Percentiles rank a stretch among this genome's conserved stretches.
Evolutionary conservation across 2,113 vertebrate genomes (phyloP).

Genomic region (Marcusenius ussheri): DNA sequence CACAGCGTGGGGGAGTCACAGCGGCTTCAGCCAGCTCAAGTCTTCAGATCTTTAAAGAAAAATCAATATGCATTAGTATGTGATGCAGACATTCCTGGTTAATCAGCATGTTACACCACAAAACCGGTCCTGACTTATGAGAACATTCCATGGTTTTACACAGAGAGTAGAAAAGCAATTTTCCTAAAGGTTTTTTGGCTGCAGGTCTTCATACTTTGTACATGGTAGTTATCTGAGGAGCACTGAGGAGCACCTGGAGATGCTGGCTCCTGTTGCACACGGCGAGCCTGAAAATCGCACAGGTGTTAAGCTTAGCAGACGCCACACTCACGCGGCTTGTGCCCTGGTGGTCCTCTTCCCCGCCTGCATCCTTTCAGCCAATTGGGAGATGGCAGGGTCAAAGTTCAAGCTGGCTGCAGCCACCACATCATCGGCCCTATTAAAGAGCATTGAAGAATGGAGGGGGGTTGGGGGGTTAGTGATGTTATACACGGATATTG

Average conservation of each 20-base stretch:
- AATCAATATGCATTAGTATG: slow-evolving; percentile 10
- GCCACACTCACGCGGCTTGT: slow-evolving; percentile 68
- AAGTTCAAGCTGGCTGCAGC: slow-evolving; percentile 76
- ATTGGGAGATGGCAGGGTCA: slow-evolving; percentile 65
- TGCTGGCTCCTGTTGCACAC: neutral
- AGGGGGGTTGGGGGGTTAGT: neutral
- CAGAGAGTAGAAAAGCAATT: neutral
- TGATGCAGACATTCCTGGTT: neutral
- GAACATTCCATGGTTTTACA: neutral
- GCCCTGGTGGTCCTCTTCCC: slow-evolving; percentile 67
- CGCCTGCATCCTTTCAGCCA: slow-evolving; percentile 65
- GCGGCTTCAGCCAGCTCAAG: slow-evolving; percentile 55
- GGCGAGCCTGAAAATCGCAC: neutral
- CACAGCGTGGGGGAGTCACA: slow-evolving; percentile 19
- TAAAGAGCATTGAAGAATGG: slow-evolving; percentile 4
- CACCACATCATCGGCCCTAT: slow-evolving; percentile 66
- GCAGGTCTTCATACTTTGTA: neutral
- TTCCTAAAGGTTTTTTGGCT: neutral
- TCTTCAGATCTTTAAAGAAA: slow-evolving; percentile 54
- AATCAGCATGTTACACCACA: neutral
- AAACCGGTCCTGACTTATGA: neutral
- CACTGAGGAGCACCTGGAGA: neutral
- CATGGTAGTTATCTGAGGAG: neutral
- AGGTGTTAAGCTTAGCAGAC: neutral
- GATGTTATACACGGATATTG: neutral